Conservation (phyloP, 37 sponge, comb jelly and placozoan genomes). For the Amphimedon queenslandica region DNA sequence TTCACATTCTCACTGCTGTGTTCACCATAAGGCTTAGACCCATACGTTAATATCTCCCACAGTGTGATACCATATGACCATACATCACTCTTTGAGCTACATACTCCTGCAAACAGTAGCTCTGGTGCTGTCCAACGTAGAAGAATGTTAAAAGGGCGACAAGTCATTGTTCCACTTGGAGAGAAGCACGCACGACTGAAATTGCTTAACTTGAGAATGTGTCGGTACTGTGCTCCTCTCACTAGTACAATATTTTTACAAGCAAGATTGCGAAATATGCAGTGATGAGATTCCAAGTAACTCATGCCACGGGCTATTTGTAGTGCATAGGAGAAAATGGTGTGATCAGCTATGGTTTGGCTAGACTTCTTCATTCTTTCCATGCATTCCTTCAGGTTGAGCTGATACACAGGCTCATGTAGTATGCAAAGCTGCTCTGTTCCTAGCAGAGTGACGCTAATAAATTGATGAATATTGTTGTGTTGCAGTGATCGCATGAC, state of each 20-base stretch:
- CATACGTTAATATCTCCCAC: slow-evolving; percentile 88
- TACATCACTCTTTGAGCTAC: slow-evolving; percentile 80
- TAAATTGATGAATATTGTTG: neutral
- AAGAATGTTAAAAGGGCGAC: neutral
- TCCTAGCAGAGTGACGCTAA: neutral
- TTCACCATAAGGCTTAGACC: slow-evolving; percentile 46
- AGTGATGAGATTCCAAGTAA: neutral
- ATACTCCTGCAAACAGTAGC: slow-evolving; percentile 45
- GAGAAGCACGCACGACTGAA: neutral
- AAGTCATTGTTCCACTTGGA: neutral
- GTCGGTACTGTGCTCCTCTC: neutral
- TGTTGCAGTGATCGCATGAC: neutral
- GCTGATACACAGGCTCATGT: neutral
- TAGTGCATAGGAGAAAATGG: neutral
- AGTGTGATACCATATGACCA: slow-evolving; percentile 88
- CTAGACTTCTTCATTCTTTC: neutral
- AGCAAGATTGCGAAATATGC: neutral
- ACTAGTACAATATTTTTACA: neutral
- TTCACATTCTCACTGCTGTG: slow-evolving; percentile 4
- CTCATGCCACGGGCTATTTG: neutral
- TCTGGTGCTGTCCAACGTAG: slow-evolving; percentile 90
- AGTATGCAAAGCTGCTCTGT: neutral
- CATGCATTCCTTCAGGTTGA: neutral
- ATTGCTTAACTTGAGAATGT: neutral
- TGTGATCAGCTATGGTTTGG: neutral